phyloP scores from a whole-genome alignment of 1,140 invertebrate species.

The Elymnias hypermnestra region DNA sequence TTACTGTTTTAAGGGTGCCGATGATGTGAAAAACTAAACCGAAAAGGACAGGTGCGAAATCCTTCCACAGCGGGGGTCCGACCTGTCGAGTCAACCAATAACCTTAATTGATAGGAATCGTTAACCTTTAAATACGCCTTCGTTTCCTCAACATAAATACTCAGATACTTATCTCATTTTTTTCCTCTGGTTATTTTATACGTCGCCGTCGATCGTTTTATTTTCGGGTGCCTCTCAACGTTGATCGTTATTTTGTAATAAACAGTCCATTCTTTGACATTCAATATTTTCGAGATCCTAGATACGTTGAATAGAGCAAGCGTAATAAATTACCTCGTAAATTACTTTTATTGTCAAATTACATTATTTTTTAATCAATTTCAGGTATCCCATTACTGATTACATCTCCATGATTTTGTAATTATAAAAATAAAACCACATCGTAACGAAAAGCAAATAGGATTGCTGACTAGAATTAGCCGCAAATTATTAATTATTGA shows the following conservation, averaged over 20 bases:
- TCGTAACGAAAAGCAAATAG: too few relatives aligned
- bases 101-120: slow-evolving; percentile 75
- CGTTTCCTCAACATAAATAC: slow-evolving; percentile 69
- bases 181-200: slow-evolving; percentile 61
- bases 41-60: slow-evolving; percentile 71
- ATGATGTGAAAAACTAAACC: slow-evolving; percentile 53
- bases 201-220: slow-evolving; percentile 63
- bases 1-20: slow-evolving; percentile 53
- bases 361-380: too few relatives aligned
- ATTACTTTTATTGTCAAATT: too few relatives aligned
- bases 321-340: too few relatives aligned
- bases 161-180: slow-evolving; percentile 66
- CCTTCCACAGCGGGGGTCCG: slow-evolving; percentile 60
- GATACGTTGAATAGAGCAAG: slow-evolving; percentile 22
- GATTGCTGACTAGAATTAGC: too few relatives aligned
- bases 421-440: too few relatives aligned
- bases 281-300: slow-evolving; percentile 66
- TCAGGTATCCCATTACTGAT: background rate
- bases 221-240: slow-evolving; percentile 64
- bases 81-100: slow-evolving; percentile 61
- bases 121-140: slow-evolving; percentile 67
- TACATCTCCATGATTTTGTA: background rate
- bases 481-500: too few relatives aligned
- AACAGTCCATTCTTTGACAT: slow-evolving; percentile 71
- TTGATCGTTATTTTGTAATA: slow-evolving; percentile 70